These are phyloP conservation scores for Drosophila austrosaltans DNA, from an alignment of 2,888 invertebrate genomes.

Conservation along the genomic window DNA sequence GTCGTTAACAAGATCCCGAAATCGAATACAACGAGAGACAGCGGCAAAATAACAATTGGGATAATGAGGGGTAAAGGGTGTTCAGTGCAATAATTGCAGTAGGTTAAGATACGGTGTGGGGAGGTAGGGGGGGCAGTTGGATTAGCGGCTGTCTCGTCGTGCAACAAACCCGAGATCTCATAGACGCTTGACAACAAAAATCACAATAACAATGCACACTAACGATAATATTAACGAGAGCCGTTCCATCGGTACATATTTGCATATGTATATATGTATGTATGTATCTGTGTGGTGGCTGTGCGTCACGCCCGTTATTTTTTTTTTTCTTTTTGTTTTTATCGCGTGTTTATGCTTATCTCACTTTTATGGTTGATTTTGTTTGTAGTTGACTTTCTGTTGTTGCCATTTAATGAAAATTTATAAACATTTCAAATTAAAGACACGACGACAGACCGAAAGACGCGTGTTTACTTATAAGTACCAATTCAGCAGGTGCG, in stretches of 20 bases:
- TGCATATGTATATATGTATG: constrained; percentile 28
- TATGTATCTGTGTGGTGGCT: constrained; percentile 24
- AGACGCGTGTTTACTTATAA: constrained; percentile 45
- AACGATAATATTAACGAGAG: background rate
- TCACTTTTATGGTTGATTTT: constrained; percentile 56
- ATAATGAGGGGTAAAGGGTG: background rate
- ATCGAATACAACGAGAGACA: constrained; percentile 83
- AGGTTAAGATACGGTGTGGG: background rate
- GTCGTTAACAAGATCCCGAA: constrained; percentile 83
- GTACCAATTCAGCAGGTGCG: constrained; percentile 39
- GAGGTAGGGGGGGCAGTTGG: constrained; percentile 1
- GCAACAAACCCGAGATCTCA: constrained; percentile 83
- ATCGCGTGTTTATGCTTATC: constrained; percentile 65
- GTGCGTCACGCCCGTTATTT: constrained; percentile 59
- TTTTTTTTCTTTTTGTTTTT: constrained; percentile 39
- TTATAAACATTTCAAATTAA: constrained; percentile 59
- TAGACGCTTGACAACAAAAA: constrained; percentile 45
- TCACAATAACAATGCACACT: constrained; percentile 12
- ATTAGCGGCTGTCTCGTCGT: constrained; percentile 81
- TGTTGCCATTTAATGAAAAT: constrained; percentile 46
- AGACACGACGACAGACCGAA: constrained; percentile 18
- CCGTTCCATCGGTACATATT: constrained; percentile 18
- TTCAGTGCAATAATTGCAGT: background rate
- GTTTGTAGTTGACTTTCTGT: constrained; percentile 38
- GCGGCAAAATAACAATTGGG: constrained; percentile 64